Percentiles rank a stretch among this genome's conserved stretches.
Conservation (phyloP, 2,797 vertebrate genomes). For the Micromesistius poutassou region DNA sequence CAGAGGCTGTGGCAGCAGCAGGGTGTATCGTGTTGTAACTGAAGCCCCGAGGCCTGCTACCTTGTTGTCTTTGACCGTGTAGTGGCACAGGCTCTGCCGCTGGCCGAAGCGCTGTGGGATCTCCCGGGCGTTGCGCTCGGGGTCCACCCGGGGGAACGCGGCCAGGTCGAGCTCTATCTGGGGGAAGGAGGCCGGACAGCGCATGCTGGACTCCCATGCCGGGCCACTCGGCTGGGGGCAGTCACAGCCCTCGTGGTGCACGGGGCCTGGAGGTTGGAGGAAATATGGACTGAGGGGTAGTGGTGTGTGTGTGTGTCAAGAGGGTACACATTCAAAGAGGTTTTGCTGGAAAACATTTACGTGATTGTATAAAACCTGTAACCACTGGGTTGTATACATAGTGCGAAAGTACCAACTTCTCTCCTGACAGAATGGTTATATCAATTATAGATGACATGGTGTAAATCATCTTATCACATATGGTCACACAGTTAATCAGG, state of each 20-base stretch:
- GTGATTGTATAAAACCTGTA: not conserved
- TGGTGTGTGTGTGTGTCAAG: not conserved
- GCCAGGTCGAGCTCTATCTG: slow-evolving; percentile 88
- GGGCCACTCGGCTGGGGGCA: slow-evolving; percentile 81
- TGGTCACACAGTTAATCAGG: not conserved
- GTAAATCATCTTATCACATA: not conserved
- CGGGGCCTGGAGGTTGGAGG: slow-evolving; percentile 61
- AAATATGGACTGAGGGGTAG: not conserved
- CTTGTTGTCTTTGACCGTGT: slow-evolving; percentile 93
- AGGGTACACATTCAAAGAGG: not conserved
- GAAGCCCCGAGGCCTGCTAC: slow-evolving; percentile 52
- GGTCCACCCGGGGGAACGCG: slow-evolving; percentile 78
- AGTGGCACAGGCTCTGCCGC: slow-evolving; percentile 95
- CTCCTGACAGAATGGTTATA: not conserved
- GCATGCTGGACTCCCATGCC: slow-evolving; percentile 84
- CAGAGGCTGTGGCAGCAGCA: not conserved
- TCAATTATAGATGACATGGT: not conserved
- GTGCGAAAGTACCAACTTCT: not conserved
- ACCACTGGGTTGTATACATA: not conserved
- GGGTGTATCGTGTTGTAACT: not conserved
- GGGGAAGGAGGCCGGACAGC: slow-evolving; percentile 80
- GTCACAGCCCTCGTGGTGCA: slow-evolving; percentile 93
- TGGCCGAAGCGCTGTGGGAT: slow-evolving; percentile 89
- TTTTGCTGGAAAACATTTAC: not conserved
- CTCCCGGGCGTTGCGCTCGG: slow-evolving; percentile 84